phyloP scores from a whole-genome alignment of 2,797 vertebrate genomes.

The Pantherophis alleghaniensis region DNA sequence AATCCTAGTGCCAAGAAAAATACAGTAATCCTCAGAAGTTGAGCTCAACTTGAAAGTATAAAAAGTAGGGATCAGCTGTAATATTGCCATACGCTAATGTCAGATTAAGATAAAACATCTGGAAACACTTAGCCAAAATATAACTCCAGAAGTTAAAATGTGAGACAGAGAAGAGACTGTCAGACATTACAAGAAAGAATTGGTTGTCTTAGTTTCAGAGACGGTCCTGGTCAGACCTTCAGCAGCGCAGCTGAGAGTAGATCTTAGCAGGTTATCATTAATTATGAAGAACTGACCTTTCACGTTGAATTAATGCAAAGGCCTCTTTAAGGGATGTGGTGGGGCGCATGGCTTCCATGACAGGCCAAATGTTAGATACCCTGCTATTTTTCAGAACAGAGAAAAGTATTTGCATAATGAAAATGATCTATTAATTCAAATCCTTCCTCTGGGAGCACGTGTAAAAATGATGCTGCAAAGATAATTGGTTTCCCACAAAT shows the following conservation, averaged over 20 bases:
- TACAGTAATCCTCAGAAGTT: background rate
- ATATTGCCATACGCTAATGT: slow-evolving; percentile 31
- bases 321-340: slow-evolving; percentile 53
- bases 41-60: background rate
- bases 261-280: slow-evolving; percentile 52
- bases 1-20: background rate
- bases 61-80: background rate
- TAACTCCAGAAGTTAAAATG: slow-evolving; percentile 40
- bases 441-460: slow-evolving; percentile 33
- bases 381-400: slow-evolving; percentile 59
- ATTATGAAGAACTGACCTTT: slow-evolving; percentile 67
- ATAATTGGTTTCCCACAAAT: slow-evolving; percentile 49
- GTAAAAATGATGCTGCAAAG: slow-evolving; percentile 40
- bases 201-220: slow-evolving; percentile 48
- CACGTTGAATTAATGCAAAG: slow-evolving; percentile 62
- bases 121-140: slow-evolving; percentile 48
- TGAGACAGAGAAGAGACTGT: slow-evolving; percentile 36
- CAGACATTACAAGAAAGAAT: slow-evolving; percentile 34
- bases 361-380: slow-evolving; percentile 52
- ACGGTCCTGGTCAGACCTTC: slow-evolving; percentile 50
- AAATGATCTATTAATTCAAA: slow-evolving; percentile 55
- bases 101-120: slow-evolving; percentile 37
- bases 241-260: slow-evolving; percentile 55
- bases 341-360: slow-evolving; percentile 41
- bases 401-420: slow-evolving; percentile 60